These are phyloP conservation scores for Cuniculus paca DNA, from an alignment of 2,797 vertebrate species.

Conservation along the genomic window DNA sequence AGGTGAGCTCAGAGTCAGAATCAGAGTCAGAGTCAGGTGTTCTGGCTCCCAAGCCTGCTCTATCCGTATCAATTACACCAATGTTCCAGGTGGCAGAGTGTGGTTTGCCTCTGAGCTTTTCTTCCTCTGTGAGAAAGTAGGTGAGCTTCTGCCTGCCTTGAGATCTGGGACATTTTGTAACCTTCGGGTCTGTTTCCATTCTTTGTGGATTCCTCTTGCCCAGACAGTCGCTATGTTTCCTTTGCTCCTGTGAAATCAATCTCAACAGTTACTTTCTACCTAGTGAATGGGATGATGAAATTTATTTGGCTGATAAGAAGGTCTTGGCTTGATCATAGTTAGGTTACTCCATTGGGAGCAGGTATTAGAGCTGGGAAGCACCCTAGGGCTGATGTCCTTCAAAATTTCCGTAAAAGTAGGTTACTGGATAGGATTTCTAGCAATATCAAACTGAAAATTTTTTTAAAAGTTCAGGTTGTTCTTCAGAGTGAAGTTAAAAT, in stretches of 20 bases:
- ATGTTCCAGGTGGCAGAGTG: not conserved
- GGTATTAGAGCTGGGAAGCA: not conserved
- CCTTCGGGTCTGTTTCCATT: not conserved
- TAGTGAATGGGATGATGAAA: not conserved
- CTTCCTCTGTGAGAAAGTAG: not conserved
- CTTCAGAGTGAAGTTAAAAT: not conserved
- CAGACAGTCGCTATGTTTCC: not conserved
- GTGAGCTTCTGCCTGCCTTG: not conserved
- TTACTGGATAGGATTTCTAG: slow-evolving; percentile 10
- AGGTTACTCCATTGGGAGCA: not conserved
- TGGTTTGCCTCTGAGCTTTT: not conserved
- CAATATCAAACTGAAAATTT: not conserved
- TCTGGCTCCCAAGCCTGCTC: not conserved
- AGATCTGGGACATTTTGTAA: not conserved
- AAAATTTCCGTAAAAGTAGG: not conserved
- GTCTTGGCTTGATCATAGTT: not conserved
- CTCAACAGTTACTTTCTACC: not conserved
- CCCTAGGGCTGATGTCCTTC: not conserved
- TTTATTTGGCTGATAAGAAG: not conserved
- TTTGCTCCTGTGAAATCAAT: not conserved
- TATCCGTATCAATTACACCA: not conserved
- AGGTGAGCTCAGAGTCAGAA: not conserved
- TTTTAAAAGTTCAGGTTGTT: not conserved
- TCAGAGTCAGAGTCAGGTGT: not conserved
- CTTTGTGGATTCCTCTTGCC: not conserved